A percentile compares a stretch with the other conserved stretches of the same genome.
phyloP scores from a whole-genome alignment of 2,797 vertebrate species.

The Enteromius viviparus region DNA sequence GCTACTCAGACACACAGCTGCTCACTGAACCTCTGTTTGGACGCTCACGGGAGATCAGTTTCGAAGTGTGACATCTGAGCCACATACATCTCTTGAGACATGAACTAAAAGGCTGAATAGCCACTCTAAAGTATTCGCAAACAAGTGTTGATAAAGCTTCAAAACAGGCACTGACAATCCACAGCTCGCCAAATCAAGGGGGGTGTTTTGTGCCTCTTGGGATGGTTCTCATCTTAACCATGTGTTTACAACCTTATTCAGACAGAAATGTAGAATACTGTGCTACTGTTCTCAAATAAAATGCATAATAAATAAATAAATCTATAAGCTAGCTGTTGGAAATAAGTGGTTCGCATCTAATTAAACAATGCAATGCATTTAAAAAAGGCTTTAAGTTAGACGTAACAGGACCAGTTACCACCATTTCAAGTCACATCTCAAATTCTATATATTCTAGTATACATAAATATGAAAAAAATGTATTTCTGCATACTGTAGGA shows the following conservation, averaged over 20 bases:
- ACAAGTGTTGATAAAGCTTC: neutral
- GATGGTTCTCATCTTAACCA: neutral
- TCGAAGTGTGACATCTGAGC: slow-evolving; percentile 75
- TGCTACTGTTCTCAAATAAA: neutral
- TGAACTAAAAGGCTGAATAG: neutral
- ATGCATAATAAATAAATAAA: neutral
- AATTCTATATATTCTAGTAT: neutral
- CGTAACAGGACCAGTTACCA: neutral
- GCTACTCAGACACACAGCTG: slow-evolving; percentile 81
- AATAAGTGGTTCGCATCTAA: neutral
- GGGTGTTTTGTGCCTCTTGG: neutral
- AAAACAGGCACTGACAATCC: slow-evolving; percentile 1
- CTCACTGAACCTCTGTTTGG: slow-evolving; percentile 79
- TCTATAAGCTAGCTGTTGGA: neutral
- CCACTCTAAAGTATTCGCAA: neutral
- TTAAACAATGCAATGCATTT: slow-evolving; percentile 8
- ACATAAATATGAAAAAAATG: neutral
- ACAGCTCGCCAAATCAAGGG: neutral
- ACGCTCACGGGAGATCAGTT: slow-evolving; percentile 81
- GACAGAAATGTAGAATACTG: neutral
- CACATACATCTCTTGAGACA: neutral
- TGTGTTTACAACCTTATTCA: slow-evolving; percentile 2
- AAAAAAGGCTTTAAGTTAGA: neutral
- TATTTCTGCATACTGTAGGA: neutral
- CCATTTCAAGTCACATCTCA: neutral